Percentiles rank a stretch among this genome's conserved stretches.
Evolutionary conservation across 1,140 invertebrate species (phyloP).

Genomic region (Neodiprion lecontei): DNA sequence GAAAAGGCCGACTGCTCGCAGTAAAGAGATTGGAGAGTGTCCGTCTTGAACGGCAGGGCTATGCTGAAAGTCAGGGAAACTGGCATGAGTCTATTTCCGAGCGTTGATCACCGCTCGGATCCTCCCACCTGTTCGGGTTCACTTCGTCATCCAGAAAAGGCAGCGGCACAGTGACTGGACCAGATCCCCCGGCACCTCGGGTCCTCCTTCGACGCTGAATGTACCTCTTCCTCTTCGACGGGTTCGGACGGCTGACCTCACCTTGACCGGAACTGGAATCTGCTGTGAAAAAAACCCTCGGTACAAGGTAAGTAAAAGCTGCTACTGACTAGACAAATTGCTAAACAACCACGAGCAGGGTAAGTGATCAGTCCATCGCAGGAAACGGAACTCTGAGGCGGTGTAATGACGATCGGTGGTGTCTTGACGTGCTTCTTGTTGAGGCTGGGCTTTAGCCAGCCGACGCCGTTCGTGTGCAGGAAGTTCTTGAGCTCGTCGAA

Average conservation of each 20-base stretch:
- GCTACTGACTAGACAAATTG: no score
- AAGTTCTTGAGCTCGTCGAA: slow-evolving; percentile 63
- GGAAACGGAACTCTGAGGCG: slow-evolving; percentile 32
- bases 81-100: background rate
- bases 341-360: slow-evolving; percentile 28
- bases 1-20: slow-evolving; percentile 62
- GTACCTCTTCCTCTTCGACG: background rate
- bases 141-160: slow-evolving; percentile 61
- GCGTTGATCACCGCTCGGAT: background rate
- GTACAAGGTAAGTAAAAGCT: background rate
- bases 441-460: slow-evolving; percentile 62
- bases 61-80: slow-evolving; percentile 44
- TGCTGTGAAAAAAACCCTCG: no score
- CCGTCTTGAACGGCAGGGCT: slow-evolving; percentile 57
- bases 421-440: slow-evolving; percentile 46
- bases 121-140: slow-evolving; percentile 49
- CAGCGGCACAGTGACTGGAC: slow-evolving; percentile 44
- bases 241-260: no score
- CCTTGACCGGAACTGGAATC: no score
- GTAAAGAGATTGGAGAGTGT: slow-evolving; percentile 61
- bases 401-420: slow-evolving; percentile 37
- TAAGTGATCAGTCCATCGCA: slow-evolving; percentile 44
- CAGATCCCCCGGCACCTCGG: background rate
- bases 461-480: slow-evolving; percentile 65
- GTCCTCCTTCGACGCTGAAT: background rate